These are phyloP conservation scores for Melanophora roralis DNA, from an alignment of 2,888 invertebrate genomes.

Conservation along the genomic window DNA sequence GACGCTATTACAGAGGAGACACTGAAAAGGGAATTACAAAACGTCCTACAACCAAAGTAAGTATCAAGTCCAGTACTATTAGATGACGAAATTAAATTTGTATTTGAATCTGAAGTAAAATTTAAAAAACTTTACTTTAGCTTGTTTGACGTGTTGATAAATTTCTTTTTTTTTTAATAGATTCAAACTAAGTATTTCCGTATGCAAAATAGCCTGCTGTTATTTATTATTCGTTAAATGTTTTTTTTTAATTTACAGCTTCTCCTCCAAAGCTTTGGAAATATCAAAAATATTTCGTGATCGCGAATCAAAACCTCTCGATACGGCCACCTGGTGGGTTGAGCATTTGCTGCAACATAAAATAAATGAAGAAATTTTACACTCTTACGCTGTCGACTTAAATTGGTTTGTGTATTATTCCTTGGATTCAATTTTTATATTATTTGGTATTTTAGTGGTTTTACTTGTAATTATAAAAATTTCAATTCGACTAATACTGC, in stretches of 20 bases:
- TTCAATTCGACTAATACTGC: not conserved
- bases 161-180: no score
- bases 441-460: not conserved
- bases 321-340: constrained; percentile 80
- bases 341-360: constrained; percentile 78
- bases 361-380: constrained; percentile 66
- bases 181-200: no score
- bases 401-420: constrained; percentile 75
- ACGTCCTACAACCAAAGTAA: constrained; percentile 80
- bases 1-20: constrained; percentile 79
- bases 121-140: no score
- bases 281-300: constrained; percentile 79
- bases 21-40: constrained; percentile 79
- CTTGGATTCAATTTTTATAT: constrained; percentile 66
- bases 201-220: no score
- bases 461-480: not conserved
- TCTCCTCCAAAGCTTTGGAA: constrained; percentile 73
- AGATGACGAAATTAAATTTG: no score
- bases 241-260: constrained; percentile 59
- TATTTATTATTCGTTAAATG: not conserved
- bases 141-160: no score
- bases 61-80: no score
- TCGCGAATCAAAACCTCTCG: constrained; percentile 79
- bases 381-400: constrained; percentile 71
- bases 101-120: no score